Evolutionary conservation across 2,113 vertebrate genomes (phyloP), one percentile per base, ranked within the genome.

Genomic region (Macquaria australasica): DNA sequence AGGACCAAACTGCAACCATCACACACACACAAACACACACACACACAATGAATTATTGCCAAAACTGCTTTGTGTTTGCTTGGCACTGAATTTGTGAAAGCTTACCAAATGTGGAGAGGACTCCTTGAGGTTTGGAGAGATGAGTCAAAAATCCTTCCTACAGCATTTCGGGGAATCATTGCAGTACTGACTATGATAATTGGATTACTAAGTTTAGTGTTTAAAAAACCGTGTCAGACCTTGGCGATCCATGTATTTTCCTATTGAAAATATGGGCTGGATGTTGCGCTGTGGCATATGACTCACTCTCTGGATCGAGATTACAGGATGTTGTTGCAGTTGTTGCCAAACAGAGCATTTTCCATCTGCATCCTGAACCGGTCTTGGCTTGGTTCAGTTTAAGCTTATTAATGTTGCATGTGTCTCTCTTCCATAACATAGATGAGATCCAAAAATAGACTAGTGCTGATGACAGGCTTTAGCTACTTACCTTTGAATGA

Each of bases 341-440:
- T 84, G 68, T 51, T 85, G 89, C 91, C 81, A 91, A 78, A 70
- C 15, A 14, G 60, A 73, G 67, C 84, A 82, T 81, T 84, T 88
- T 83, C 78, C 79, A 85, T 84, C 81, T 85, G 25, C 75, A 83
- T 73, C 59, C 63, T 89, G 79, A 79, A 77, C 48, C 45, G 8
- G 73, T 81, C 69, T 81, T 58, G 83, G 71, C 81, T 87, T 74
- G 76, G 78, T 88, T 83, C 77, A 79, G 67, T 79, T 88, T 84
- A 89, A 89, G 77, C 73, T 87, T 79, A 88, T 94, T 85, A 88
- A 89, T 88, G 85, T 80, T 87, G 84, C 84, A 89, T 85, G 79
- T 79, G 77, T 59, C 72, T 81, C 69, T 73, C 81, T 75, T 83
- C 58, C 71, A 92, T 93, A 87, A 90, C 75, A 85, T 75, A 88